phyloP scores from a whole-genome alignment of 2,888 invertebrate species.

The Balanococcus diminutus region DNA sequence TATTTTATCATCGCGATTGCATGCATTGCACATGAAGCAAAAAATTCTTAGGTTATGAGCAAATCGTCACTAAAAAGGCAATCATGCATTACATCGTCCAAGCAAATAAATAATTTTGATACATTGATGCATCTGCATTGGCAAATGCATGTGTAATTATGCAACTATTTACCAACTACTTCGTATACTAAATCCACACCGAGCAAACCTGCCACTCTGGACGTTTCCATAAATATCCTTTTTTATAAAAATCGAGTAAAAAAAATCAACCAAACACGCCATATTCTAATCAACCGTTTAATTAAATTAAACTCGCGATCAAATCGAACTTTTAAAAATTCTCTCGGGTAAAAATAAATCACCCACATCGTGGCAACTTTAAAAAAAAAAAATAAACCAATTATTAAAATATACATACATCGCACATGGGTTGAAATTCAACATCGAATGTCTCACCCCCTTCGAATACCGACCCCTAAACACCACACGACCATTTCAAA shows the following conservation, averaged over 20 bases:
- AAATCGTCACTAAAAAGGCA: neutral
- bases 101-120: neutral
- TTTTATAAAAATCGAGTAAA: no score
- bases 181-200: neutral
- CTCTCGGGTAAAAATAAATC: neutral
- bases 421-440: neutral
- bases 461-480: neutral
- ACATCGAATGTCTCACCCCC: neutral
- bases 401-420: constrained; percentile 13
- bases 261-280: neutral
- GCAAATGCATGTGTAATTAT: neutral
- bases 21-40: no score
- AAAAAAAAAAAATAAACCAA: neutral
- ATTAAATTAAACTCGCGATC: constrained; percentile 33
- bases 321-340: neutral
- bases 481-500: neutral
- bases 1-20: neutral
- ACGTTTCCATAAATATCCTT: neutral
- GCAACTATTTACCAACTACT: neutral
- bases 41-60: neutral
- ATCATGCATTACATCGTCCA: neutral
- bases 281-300: constrained; percentile 32
- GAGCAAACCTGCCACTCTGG: neutral
- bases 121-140: neutral
- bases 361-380: neutral